Evolutionary conservation across 2,888 invertebrate species (phyloP).

Genomic region (Trilocha varians): DNA sequence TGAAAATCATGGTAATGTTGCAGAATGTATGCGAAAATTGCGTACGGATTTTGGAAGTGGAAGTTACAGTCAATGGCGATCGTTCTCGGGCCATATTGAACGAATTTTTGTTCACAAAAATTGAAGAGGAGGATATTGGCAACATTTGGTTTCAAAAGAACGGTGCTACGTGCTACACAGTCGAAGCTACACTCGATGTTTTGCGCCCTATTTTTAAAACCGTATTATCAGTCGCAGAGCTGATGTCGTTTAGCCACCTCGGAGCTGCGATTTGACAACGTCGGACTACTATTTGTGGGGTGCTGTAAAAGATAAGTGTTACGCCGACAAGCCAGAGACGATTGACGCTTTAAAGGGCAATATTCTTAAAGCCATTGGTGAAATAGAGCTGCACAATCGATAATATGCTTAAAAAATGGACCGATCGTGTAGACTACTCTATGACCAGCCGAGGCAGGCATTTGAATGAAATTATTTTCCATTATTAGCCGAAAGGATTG

Average conservation of each 20-base stretch:
- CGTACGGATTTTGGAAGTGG: slow-evolving; percentile 6
- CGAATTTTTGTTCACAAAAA: slow-evolving; percentile 3
- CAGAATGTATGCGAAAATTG: slow-evolving; percentile 6
- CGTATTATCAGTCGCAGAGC: too few relatives aligned
- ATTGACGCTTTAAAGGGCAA: slow-evolving; percentile 7
- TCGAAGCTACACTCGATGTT: slow-evolving; percentile 6
- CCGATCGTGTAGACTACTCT: too few relatives aligned
- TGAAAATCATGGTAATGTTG: slow-evolving; percentile 5
- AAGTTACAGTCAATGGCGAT: slow-evolving; percentile 2
- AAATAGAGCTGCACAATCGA: slow-evolving; percentile 13
- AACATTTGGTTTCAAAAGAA: slow-evolving; percentile 7
- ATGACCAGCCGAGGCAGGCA: too few relatives aligned
- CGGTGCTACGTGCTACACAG: slow-evolving; percentile 6
- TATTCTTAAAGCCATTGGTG: slow-evolving; percentile 9
- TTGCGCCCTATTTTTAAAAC: slow-evolving; percentile 2
- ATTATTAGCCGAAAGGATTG: too few relatives aligned
- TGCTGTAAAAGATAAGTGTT: slow-evolving; percentile 8
- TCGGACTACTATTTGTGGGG: not conserved
- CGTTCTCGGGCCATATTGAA: slow-evolving; percentile 7
- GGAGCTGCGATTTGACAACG: not conserved
- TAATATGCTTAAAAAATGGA: not conserved
- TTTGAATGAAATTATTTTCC: too few relatives aligned
- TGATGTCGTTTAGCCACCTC: not conserved
- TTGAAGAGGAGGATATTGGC: slow-evolving; percentile 3
- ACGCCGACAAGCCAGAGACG: slow-evolving; percentile 10